Evolutionary conservation across 2,113 vertebrate genomes (phyloP).

Genomic region (Ceratotherium simum): DNA sequence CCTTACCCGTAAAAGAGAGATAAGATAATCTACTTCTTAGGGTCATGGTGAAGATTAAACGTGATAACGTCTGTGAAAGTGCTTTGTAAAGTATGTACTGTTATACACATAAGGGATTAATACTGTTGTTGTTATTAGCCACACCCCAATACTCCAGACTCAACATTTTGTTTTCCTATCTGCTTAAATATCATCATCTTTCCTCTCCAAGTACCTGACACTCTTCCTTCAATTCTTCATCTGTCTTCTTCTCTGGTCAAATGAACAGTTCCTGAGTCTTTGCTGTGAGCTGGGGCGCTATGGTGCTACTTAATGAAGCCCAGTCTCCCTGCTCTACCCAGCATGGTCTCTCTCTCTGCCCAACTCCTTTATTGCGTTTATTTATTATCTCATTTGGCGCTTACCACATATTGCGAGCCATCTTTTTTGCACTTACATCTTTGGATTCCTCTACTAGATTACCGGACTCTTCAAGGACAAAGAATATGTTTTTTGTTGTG

Average conservation of each 20-base stretch:
- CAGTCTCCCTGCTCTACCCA: background rate
- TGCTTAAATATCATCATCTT: background rate
- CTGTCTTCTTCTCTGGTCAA: background rate
- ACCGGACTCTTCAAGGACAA: background rate
- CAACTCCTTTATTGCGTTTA: background rate
- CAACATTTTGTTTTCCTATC: background rate
- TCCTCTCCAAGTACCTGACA: background rate
- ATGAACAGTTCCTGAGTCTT: background rate
- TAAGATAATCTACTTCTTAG: background rate
- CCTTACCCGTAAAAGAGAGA: background rate
- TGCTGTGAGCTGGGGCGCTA: background rate
- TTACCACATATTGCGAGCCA: background rate
- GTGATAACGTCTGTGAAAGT: background rate
- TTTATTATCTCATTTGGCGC: background rate
- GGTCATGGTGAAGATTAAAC: background rate
- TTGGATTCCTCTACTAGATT: constrained; percentile 18
- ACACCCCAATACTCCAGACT: background rate
- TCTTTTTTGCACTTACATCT: background rate
- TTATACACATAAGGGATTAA: background rate
- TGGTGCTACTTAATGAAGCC: background rate
- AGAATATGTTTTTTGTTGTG: background rate
- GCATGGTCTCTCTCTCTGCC: background rate
- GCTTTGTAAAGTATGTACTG: background rate
- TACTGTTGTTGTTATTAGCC: background rate
- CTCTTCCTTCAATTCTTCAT: background rate